Base-by-base conservation (phyloP, 1,140 invertebrate species). In the Agrypnia vestita region DNA sequence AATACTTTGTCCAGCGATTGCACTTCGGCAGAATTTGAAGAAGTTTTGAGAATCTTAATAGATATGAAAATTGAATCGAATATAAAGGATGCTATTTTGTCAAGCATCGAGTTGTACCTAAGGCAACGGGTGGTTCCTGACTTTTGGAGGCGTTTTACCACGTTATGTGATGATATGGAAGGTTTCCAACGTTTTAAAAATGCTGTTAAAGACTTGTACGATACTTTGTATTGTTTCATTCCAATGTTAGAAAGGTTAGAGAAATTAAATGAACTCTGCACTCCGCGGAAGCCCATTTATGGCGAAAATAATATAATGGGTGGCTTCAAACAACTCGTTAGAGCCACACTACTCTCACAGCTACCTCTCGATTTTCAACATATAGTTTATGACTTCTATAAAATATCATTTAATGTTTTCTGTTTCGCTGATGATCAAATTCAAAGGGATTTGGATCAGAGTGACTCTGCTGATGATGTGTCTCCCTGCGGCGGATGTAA, bases 311-410 rank as follows among this genome's bases (percentile, higher is more conserved):
- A 91, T 86, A 84, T 92, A 15, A 82, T 91, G 11, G 85, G 89
- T 46, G 90, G 90, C 11, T 93, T 94, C 81, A 94, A 93, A 84
- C 88, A 93, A 74, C 88, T 94, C 3, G 85, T 96, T 10, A 87
- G 92, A 83, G 91, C 94, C 7, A 92, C 93, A 6, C 85, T 96
- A 51, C 85, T 95, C 17, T 93, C 94, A 10, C 94, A 95, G 84
- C 84, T 96, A 44, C 94, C 94, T 49, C 84, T 93, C 11, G 88
- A 93, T 82, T 93, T 94, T 83, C 92, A 94, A 84, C 85, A 90
- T 8, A 91, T 94, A 49, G 92, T 94, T n/a, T 91, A 93, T 82
- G 90, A 93, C 49, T 96, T 96, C 86, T 96, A 96, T 85, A 92
- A 92, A 88, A 89, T 93, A 44, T 93, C 94, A 1, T 94, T 96